These are phyloP conservation scores for Henricia sp. DNA, from an alignment of 53 echinoderm and acorn worm genomes.

Conservation along the genomic window DNA sequence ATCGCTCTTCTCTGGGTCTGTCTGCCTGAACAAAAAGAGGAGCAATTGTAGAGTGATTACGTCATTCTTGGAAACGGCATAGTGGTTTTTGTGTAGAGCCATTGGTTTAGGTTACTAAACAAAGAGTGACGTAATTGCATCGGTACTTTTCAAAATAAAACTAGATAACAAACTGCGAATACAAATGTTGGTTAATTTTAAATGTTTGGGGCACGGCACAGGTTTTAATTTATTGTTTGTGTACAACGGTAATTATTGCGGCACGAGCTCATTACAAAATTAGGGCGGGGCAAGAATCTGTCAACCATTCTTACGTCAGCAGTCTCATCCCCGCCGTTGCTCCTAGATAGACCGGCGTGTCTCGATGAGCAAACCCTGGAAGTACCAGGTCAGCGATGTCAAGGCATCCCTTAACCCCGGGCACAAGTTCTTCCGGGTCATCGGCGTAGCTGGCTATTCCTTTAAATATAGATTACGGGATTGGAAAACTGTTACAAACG, in stretches of 20 bases:
- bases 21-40: conserved; percentile 46
- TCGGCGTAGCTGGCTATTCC: conserved; percentile 47
- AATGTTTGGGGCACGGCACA: too few relatives aligned
- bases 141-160: not conserved
- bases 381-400: conserved; percentile 9
- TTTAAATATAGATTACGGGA: not conserved
- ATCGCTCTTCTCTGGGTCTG: conserved; percentile 10
- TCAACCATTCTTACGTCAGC: conserved; percentile 43
- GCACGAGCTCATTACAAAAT: not conserved
- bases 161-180: too few relatives aligned
- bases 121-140: not conserved
- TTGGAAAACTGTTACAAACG: too few relatives aligned
- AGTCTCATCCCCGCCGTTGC: conserved; percentile 70
- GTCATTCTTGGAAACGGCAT: too few relatives aligned
- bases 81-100: too few relatives aligned
- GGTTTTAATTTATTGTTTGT: too few relatives aligned
- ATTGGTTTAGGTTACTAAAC: not conserved
- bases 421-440: conserved; percentile 20
- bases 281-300: not conserved
- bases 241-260: too few relatives aligned
- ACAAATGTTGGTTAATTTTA: too few relatives aligned
- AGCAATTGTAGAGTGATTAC: not conserved
- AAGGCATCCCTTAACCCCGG: conserved; percentile 34
- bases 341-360: conserved; percentile 54
- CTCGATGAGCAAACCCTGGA: not conserved